Percentiles rank a stretch among this genome's conserved stretches.
Evolutionary conservation across 2,888 invertebrate species (phyloP).

Genomic region (Catotricha subobsoleta): DNA sequence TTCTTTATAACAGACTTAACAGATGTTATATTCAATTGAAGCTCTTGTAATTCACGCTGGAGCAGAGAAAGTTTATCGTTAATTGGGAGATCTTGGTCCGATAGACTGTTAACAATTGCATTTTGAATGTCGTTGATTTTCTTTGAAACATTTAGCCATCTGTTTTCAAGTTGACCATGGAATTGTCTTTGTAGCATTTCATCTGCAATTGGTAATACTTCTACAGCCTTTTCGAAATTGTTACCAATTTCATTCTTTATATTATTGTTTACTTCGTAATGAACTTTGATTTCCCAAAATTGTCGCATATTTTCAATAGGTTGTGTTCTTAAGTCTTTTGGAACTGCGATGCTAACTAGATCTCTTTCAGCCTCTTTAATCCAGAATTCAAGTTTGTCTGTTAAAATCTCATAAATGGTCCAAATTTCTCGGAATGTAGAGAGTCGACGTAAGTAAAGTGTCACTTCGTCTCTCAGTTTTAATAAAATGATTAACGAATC

Average conservation of each 20-base stretch:
- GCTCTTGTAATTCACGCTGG: slow-evolving; percentile 58
- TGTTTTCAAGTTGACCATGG: slow-evolving; percentile 56
- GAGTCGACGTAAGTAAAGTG: slow-evolving; percentile 49
- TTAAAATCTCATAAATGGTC: slow-evolving; percentile 52
- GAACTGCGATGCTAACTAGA: slow-evolving; percentile 42
- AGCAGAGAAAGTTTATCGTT: slow-evolving; percentile 56
- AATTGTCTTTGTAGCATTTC: slow-evolving; percentile 66
- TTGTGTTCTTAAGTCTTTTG: slow-evolving; percentile 40
- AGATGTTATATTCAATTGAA: slow-evolving; percentile 47
- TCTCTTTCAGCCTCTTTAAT: slow-evolving; percentile 55
- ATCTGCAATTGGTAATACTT: slow-evolving; percentile 65
- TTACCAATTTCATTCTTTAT: slow-evolving; percentile 53
- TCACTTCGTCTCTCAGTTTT: slow-evolving; percentile 58
- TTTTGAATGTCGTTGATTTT: slow-evolving; percentile 48
- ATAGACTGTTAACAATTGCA: slow-evolving; percentile 48
- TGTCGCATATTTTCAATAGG: slow-evolving; percentile 56
- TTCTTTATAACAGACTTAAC: slow-evolving; percentile 64
- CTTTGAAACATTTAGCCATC: slow-evolving; percentile 49
- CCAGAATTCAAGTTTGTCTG: slow-evolving; percentile 59
- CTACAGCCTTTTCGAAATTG: slow-evolving; percentile 57
- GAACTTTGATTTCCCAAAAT: slow-evolving; percentile 79
- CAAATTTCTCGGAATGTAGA: slow-evolving; percentile 62
- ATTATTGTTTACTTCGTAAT: slow-evolving; percentile 66
- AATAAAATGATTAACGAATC: slow-evolving; percentile 52
- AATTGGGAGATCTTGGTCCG: slow-evolving; percentile 53